A percentile compares a stretch with the other conserved stretches of the same genome.
Conservation (phyloP, 2,113 vertebrate species). For the Entosphenus tridentatus region DNA sequence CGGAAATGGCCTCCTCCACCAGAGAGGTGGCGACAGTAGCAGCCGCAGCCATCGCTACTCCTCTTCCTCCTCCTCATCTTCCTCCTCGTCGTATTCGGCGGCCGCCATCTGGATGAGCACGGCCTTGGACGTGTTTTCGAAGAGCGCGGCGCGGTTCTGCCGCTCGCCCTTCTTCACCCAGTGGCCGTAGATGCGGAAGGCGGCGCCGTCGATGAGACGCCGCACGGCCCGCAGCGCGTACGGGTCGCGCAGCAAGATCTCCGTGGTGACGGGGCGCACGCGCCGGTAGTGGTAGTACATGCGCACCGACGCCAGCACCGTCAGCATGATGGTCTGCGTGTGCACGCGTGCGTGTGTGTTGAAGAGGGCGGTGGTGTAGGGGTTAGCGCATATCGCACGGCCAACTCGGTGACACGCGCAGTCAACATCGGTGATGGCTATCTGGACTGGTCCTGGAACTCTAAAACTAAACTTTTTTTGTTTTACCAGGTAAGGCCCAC, state of each 20-base stretch:
- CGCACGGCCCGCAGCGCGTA: conserved; percentile 65
- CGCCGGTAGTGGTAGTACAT: conserved; percentile 80
- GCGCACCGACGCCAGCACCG: conserved; percentile 57
- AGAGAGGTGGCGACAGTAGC: too few relatives aligned
- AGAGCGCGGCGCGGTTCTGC: conserved; percentile 82
- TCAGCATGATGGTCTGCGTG: conserved; percentile 56
- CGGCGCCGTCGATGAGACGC: conserved; percentile 70
- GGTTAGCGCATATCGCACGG: neutral
- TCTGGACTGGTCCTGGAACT: too few relatives aligned
- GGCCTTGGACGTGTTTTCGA: conserved; percentile 83
- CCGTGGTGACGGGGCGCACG: conserved; percentile 51
- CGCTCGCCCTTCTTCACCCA: conserved; percentile 96
- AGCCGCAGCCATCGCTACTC: too few relatives aligned
- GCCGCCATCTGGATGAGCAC: conserved; percentile 42
- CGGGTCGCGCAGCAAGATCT: conserved; percentile 58
- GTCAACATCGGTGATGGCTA: too few relatives aligned
- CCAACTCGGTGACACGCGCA: too few relatives aligned
- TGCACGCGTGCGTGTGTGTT: neutral
- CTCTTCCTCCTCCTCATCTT: too few relatives aligned
- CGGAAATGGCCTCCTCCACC: too few relatives aligned
- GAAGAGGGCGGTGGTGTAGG: neutral
- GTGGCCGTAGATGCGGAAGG: conserved; percentile 86
- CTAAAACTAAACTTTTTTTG: too few relatives aligned
- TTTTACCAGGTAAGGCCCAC: too few relatives aligned
- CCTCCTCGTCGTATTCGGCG: conserved; percentile 15